phyloP scores from a whole-genome alignment of 2,113 vertebrate genomes.

The Mustelus asterias region DNA sequence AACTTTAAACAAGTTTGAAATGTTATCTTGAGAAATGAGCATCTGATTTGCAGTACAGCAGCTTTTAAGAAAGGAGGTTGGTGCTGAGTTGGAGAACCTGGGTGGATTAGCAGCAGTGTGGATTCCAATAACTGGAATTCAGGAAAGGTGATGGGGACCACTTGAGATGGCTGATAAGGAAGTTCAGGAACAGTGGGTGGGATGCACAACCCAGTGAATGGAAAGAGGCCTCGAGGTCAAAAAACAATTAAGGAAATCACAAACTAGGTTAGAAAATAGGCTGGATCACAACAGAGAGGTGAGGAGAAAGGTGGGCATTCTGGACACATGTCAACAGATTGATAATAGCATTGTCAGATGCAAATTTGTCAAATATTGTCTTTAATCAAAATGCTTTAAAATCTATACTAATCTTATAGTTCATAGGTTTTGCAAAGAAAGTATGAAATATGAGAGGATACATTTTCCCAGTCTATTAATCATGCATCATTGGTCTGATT shows the following conservation, averaged over 20 bases:
- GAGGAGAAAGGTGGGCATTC: neutral
- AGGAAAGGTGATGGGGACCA: neutral
- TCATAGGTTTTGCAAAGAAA: neutral
- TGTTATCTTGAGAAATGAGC: neutral
- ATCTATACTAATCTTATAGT: neutral
- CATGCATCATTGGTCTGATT: neutral
- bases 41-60: neutral
- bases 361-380: neutral
- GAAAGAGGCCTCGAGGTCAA: neutral
- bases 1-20: neutral
- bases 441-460: neutral
- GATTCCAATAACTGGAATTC: neutral
- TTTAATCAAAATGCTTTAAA: neutral
- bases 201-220: neutral
- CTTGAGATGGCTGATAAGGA: neutral
- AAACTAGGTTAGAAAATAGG: neutral
- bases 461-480: neutral
- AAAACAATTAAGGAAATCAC: neutral
- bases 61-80: neutral
- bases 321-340: neutral
- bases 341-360: neutral
- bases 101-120: neutral
- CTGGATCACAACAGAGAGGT: neutral
- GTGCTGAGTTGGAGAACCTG: neutral
- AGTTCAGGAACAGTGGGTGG: neutral